phyloP scores from a whole-genome alignment of 2,888 invertebrate genomes.

The Subacronicta megacephala region DNA sequence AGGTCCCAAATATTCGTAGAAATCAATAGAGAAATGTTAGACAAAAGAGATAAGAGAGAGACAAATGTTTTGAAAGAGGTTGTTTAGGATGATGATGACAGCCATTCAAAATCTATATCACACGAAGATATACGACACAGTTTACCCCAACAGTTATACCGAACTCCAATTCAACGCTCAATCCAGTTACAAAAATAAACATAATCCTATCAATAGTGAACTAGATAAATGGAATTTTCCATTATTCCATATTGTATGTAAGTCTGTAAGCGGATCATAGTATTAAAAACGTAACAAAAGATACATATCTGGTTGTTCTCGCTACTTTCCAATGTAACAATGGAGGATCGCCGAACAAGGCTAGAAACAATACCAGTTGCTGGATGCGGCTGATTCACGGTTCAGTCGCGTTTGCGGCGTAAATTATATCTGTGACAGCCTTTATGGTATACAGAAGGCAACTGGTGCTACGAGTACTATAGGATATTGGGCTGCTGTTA shows the following conservation, averaged over 20 bases:
- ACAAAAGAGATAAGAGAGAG: no score
- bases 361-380: conserved; percentile 34
- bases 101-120: no score
- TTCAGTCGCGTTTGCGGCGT: conserved; percentile 4
- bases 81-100: no score
- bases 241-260: conserved; percentile 19
- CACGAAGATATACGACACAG: no score
- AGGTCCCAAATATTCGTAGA: no score
- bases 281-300: conserved; percentile 62
- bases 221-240: conserved; percentile 32
- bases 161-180: conserved; percentile 11
- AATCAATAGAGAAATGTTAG: no score
- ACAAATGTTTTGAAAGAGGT: no score
- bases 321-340: conserved; percentile 59
- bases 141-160: no score
- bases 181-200: conserved; percentile 20
- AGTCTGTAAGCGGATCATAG: conserved; percentile 62
- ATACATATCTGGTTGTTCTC: conserved; percentile 53
- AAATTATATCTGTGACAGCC: neutral
- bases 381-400: conserved; percentile 35
- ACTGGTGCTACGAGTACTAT: no score
- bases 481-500: no score
- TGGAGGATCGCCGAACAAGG: conserved; percentile 53
- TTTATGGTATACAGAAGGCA: no score
- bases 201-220: conserved; percentile 22